Conservation (phyloP, 2,797 vertebrate genomes). For the Myotis planiceps region DNA sequence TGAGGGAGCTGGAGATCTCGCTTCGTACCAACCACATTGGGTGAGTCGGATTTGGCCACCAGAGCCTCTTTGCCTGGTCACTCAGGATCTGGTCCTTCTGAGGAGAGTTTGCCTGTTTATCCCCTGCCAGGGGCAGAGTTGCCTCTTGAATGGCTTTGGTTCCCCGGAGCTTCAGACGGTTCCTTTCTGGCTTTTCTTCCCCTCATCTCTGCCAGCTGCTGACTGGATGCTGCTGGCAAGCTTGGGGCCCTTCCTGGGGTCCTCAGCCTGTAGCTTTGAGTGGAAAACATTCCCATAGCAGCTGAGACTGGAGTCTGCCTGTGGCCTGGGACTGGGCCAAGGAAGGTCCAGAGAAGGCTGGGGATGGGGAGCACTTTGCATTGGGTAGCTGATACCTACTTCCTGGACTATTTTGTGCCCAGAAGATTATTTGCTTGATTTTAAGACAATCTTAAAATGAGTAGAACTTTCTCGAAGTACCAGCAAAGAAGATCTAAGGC, state of each 20-base stretch:
- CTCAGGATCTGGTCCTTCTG: background rate
- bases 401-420: background rate
- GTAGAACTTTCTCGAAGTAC: conserved; percentile 10
- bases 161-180: conserved; percentile 13
- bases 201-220: conserved; percentile 55
- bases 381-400: background rate
- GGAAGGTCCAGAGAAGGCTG: background rate
- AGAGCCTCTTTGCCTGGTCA: background rate
- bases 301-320: conserved; percentile 61
- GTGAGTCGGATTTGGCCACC: conserved; percentile 85
- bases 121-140: background rate
- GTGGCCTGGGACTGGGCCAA: conserved; percentile 61
- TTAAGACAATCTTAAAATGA: background rate
- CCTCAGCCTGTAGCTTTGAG: conserved; percentile 61
- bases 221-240: conserved; percentile 57
- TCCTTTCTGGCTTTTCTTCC: conserved; percentile 28
- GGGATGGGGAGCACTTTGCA: background rate
- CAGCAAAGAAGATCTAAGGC: background rate
- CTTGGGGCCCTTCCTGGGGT: conserved; percentile 62
- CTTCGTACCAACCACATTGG: conserved; percentile 98
- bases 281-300: conserved; percentile 55
- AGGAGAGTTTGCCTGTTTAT: background rate
- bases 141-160: background rate
- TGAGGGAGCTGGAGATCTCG: conserved; percentile 97
- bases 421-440: conserved; percentile 42